phyloP scores from a whole-genome alignment of 2,113 vertebrate species.

The Brachypodius melanocephalos region DNA sequence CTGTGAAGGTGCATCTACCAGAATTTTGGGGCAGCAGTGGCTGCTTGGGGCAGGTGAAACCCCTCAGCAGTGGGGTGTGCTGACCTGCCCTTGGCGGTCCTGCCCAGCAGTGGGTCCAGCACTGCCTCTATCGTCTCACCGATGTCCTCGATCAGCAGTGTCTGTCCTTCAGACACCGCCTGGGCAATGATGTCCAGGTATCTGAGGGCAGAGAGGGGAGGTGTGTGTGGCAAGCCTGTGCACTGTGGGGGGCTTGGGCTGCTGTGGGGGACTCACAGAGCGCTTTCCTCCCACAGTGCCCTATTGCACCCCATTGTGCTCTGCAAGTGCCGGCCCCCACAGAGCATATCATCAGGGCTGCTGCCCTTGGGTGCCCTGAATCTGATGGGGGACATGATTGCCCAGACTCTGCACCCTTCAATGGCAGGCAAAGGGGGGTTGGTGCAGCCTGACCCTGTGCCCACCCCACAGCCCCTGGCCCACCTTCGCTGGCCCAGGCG shows the following conservation, averaged over 20 bases:
- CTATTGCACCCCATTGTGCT: rapidly evolving
- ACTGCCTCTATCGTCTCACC: slow-evolving; percentile 72
- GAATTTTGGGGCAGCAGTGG: background rate
- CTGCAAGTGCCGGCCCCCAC: rapidly evolving
- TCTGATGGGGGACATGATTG: rapidly evolving
- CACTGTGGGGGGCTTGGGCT: background rate
- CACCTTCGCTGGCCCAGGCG: slow-evolving; percentile 74
- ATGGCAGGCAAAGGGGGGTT: background rate
- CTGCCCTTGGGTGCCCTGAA: background rate
- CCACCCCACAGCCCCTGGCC: rapidly evolving
- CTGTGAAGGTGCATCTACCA: background rate
- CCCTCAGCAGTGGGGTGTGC: background rate
- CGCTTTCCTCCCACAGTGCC: rapidly evolving
- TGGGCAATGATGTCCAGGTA: slow-evolving; percentile 75
- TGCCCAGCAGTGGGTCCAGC: slow-evolving; percentile 73
- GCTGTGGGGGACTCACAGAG: rapidly evolving
- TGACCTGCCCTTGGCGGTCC: slow-evolving; percentile 75
- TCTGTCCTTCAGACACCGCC: slow-evolving; percentile 69
- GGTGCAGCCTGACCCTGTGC: rapidly evolving
- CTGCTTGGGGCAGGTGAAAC: background rate
- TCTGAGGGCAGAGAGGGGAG: background rate
- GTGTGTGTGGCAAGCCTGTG: rapidly evolving
- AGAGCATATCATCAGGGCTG: background rate
- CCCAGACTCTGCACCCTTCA: background rate
- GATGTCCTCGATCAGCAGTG: slow-evolving; percentile 71